phyloP scores from a whole-genome alignment of 2,797 vertebrate genomes.

The Scolopax bukidnonensis region DNA sequence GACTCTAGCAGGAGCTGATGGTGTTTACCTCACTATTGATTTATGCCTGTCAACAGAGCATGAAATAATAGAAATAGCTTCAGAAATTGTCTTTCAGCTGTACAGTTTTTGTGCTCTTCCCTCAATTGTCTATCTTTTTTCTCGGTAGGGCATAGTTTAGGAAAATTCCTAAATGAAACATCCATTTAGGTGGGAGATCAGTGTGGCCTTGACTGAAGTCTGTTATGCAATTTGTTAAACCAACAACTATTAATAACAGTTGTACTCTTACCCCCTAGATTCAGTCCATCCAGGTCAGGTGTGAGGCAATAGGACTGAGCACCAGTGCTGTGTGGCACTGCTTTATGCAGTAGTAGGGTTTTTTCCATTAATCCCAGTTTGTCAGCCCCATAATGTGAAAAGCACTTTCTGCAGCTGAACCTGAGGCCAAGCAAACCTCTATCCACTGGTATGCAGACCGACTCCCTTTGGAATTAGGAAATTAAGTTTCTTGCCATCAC shows the following conservation, averaged over 20 bases:
- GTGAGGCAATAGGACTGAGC: not conserved
- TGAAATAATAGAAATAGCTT: not conserved
- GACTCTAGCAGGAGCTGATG: not conserved
- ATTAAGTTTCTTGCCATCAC: not conserved
- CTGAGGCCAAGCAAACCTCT: not conserved
- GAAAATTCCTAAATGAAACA: not conserved
- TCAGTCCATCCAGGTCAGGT: not conserved
- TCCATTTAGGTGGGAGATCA: not conserved
- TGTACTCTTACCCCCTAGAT: not conserved
- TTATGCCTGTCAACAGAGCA: not conserved
- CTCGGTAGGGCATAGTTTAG: not conserved
- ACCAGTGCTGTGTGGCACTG: not conserved
- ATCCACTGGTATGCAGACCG: rapidly evolving
- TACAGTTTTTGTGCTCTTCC: not conserved
- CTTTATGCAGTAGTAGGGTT: not conserved
- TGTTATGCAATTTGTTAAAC: not conserved
- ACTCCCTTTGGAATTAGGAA: not conserved
- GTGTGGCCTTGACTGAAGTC: slow-evolving; percentile 17
- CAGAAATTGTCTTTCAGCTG: not conserved
- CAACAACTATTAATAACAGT: slow-evolving; percentile 2
- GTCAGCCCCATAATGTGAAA: not conserved
- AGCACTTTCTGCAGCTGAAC: not conserved
- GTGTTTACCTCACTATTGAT: not conserved
- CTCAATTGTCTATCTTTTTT: not conserved
- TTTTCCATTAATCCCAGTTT: not conserved